Evolutionary conservation across 2,888 invertebrate genomes (phyloP).

Genomic region (Xanthorhoe spadicearia): DNA sequence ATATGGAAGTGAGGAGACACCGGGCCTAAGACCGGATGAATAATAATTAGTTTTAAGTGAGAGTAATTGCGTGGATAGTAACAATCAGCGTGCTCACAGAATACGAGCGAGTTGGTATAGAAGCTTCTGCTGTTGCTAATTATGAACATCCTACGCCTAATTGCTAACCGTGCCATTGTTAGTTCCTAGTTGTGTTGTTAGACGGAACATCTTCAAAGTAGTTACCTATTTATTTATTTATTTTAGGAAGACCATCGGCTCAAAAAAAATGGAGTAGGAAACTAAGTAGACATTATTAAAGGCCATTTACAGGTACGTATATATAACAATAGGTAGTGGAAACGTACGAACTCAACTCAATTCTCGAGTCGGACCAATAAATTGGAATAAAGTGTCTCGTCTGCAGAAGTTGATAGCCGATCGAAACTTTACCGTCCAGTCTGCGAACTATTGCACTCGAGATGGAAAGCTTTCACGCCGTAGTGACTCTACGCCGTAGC

Average conservation of each 20-base stretch:
- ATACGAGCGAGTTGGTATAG: neutral
- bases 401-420: slow-evolving; percentile 24
- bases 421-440: slow-evolving; percentile 19
- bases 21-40: slow-evolving; percentile 6
- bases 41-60: slow-evolving; percentile 17
- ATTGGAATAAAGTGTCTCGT: slow-evolving; percentile 26
- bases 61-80: slow-evolving; percentile 11
- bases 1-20: neutral
- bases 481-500: neutral
- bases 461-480: slow-evolving; percentile 1
- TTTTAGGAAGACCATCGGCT: no score
- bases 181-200: slow-evolving; percentile 6
- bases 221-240: no score
- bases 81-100: slow-evolving; percentile 15
- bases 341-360: slow-evolving; percentile 5
- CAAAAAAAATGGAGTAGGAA: no score
- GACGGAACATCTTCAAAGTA: neutral
- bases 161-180: slow-evolving; percentile 7
- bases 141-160: slow-evolving; percentile 14
- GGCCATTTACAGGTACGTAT: no score
- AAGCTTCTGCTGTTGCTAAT: slow-evolving; percentile 6
- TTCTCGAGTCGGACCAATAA: slow-evolving; percentile 6
- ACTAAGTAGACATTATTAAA: no score
- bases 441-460: slow-evolving; percentile 6
- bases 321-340: neutral